These are phyloP conservation scores for Drosophila peninsularis DNA, from an alignment of 2,888 invertebrate species.

Conservation along the genomic window DNA sequence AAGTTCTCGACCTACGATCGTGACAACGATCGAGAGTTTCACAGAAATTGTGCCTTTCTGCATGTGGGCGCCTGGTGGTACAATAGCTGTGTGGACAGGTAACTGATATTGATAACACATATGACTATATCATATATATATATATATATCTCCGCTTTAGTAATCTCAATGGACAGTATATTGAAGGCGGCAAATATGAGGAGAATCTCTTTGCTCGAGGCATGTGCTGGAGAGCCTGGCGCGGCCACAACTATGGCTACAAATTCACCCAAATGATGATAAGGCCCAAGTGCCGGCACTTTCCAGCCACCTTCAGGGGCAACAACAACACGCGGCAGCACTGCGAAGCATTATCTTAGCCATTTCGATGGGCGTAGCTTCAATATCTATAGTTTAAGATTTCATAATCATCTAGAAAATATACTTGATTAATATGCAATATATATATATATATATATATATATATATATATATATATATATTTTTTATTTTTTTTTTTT, in stretches of 20 bases:
- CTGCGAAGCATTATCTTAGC: constrained; percentile 24
- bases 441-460: constrained; percentile 1
- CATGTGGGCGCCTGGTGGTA: constrained; percentile 92
- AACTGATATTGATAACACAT: neutral
- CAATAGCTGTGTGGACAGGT: constrained; percentile 88
- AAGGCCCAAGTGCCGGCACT: constrained; percentile 79
- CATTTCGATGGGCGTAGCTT: neutral
- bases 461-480: constrained; percentile 1
- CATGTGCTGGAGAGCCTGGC: constrained; percentile 89
- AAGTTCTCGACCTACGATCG: constrained; percentile 89
- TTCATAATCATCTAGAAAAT: neutral
- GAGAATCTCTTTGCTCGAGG: constrained; percentile 85
- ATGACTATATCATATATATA: too few relatives aligned
- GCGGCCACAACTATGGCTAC: constrained; percentile 87
- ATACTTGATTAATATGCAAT: neutral
- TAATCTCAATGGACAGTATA: constrained; percentile 87
- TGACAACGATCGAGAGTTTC: constrained; percentile 88
- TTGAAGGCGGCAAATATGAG: constrained; percentile 84
- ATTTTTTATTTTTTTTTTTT: too few relatives aligned
- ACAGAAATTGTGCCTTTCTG: constrained; percentile 88
- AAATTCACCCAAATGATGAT: constrained; percentile 88
- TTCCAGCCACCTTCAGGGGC: constrained; percentile 24
- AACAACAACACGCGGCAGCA: neutral
- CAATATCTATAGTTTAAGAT: neutral
- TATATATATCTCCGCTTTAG: constrained; percentile 77